Percentiles rank a stretch among this genome's conserved stretches.
These are phyloP conservation scores for Andrena chrysosceles DNA, from an alignment of 2,888 invertebrate species.

Conservation along the genomic window DNA sequence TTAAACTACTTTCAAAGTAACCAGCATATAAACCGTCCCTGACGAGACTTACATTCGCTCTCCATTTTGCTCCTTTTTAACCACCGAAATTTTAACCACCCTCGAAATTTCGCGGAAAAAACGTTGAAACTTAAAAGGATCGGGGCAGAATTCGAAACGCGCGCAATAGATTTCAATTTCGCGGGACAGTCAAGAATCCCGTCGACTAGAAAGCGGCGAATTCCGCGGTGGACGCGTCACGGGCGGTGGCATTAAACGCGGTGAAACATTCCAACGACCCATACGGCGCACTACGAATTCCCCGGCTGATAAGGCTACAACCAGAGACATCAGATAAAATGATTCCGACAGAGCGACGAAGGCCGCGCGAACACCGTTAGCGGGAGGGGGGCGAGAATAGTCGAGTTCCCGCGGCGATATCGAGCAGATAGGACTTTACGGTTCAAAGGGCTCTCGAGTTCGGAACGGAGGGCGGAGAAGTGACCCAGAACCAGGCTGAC, in stretches of 20 bases:
- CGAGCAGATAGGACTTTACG: constrained; percentile 55
- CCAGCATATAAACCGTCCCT: too few relatives aligned
- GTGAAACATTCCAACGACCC: constrained; percentile 41
- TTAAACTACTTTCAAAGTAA: too few relatives aligned
- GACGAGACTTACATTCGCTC: too few relatives aligned
- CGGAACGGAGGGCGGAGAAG: constrained; percentile 38
- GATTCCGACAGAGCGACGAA: constrained; percentile 36
- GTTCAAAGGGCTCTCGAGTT: constrained; percentile 57
- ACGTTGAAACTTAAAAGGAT: neutral
- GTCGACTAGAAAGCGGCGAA: neutral
- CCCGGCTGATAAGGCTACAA: constrained; percentile 25
- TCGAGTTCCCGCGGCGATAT: constrained; percentile 40
- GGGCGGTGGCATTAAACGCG: constrained; percentile 32
- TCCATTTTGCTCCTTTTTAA: too few relatives aligned
- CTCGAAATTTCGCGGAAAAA: neutral
- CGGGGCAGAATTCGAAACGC: neutral
- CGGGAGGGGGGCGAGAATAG: constrained; percentile 20
- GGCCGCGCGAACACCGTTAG: constrained; percentile 32
- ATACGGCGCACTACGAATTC: constrained; percentile 18
- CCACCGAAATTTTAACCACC: too few relatives aligned
- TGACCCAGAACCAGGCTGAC: constrained; percentile 52
- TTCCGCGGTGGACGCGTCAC: constrained; percentile 7
- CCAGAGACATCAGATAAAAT: constrained; percentile 40
- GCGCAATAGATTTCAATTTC: neutral
- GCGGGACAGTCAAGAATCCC: neutral